These are phyloP conservation scores for Oreochromis grahami DNA, from an alignment of 2,797 vertebrate genomes.

Conservation along the genomic window DNA sequence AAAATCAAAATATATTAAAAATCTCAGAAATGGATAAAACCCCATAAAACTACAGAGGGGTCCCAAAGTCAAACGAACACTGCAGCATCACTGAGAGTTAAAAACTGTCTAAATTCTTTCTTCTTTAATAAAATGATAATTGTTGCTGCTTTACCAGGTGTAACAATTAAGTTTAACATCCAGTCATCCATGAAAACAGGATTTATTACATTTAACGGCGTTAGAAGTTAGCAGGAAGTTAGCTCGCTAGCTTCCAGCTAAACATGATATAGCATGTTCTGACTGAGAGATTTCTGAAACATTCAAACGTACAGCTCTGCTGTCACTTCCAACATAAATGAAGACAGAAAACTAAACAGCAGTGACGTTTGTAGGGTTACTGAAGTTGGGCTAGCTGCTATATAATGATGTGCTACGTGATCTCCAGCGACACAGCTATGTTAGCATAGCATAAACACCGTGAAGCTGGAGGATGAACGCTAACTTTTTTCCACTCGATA, in stretches of 20 bases:
- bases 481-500: fast-evolving
- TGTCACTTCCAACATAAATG: not conserved
- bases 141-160: not conserved
- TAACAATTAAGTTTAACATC: fast-evolving
- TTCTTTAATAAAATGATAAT: not conserved
- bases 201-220: fast-evolving
- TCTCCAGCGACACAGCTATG: fast-evolving
- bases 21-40: not conserved
- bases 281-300: fast-evolving
- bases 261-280: fast-evolving
- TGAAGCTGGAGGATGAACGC: not conserved
- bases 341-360: fast-evolving
- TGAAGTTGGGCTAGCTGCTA: fast-evolving
- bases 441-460: fast-evolving
- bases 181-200: fast-evolving
- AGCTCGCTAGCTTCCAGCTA: not conserved
- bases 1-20: not conserved
- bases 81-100: fast-evolving
- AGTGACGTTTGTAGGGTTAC: not conserved
- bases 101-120: fast-evolving
- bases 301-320: fast-evolving
- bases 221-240: not conserved
- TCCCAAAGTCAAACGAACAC: not conserved
- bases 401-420: not conserved
- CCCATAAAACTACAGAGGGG: not conserved